Percentiles rank a stretch among this genome's conserved stretches.
phyloP scores from a whole-genome alignment of 2,797 vertebrate species.

The Cheirogaleus major region DNA sequence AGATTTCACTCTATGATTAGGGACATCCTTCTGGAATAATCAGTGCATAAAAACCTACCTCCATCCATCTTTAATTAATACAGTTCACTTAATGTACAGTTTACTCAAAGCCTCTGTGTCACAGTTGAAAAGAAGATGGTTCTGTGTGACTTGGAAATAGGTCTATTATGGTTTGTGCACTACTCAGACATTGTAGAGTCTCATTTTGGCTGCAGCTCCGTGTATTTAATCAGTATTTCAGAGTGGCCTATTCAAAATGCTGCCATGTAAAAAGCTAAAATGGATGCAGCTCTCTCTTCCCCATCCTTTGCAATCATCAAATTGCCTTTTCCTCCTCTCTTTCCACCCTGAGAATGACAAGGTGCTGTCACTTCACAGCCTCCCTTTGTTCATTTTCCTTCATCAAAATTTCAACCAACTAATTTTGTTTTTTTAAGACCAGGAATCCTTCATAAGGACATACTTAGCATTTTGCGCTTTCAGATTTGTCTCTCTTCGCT shows the following conservation, averaged over 20 bases:
- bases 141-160: constrained; percentile 55
- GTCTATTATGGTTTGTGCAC: constrained; percentile 26
- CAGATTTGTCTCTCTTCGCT: not conserved
- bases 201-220: not conserved
- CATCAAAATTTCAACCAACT: constrained; percentile 40
- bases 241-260: constrained; percentile 49
- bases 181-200: not conserved
- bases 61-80: constrained; percentile 50
- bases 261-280: constrained; percentile 3
- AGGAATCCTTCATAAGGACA: not conserved
- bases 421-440: constrained; percentile 34
- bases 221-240: constrained; percentile 51
- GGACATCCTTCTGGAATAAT: constrained; percentile 49
- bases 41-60: constrained; percentile 52
- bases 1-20: constrained; percentile 56
- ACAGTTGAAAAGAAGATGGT: constrained; percentile 49
- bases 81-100: not conserved
- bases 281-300: not conserved
- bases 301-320: constrained; percentile 2
- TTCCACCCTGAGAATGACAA: not conserved
- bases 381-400: constrained; percentile 51
- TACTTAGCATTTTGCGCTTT: not conserved
- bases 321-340: not conserved
- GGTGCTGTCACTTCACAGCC: not conserved
- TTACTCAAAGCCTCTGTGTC: not conserved